Percentiles rank a stretch among this genome's conserved stretches.
phyloP scores from a whole-genome alignment of 2,888 invertebrate genomes.

The Antheraea yamamai region DNA sequence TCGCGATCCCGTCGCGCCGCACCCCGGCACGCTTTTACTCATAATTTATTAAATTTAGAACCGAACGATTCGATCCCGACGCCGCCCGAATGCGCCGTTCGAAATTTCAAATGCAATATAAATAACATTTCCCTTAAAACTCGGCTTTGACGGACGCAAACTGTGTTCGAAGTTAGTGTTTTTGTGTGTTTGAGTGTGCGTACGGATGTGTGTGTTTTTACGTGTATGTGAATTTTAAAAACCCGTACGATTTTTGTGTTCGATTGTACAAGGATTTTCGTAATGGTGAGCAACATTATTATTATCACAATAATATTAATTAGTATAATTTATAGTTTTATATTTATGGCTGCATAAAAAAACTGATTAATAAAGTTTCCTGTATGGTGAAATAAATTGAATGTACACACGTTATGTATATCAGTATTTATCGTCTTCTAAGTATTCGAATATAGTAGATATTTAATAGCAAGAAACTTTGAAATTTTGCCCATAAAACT shows the following conservation, averaged over 20 bases:
- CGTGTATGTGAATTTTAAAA: constrained; percentile 49
- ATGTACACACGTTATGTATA: no score
- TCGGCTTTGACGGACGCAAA: constrained; percentile 21
- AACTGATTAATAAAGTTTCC: no score
- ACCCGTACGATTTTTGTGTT: constrained; percentile 41
- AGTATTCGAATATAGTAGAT: neutral
- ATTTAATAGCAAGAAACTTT: neutral
- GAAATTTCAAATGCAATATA: constrained; percentile 12
- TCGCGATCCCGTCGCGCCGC: constrained; percentile 58
- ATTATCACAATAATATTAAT: neutral
- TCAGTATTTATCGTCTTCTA: neutral
- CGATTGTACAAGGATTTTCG: constrained; percentile 53
- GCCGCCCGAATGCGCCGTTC: constrained; percentile 7
- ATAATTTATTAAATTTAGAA: constrained; percentile 20
- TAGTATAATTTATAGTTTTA: neutral
- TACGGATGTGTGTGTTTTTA: constrained; percentile 51
- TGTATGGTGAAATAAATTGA: no score
- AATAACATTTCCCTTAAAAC: neutral
- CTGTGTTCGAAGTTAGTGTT: constrained; percentile 48
- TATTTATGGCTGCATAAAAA: neutral
- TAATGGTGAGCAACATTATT: constrained; percentile 55
- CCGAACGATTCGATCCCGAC: constrained; percentile 17
- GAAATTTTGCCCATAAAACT: neutral
- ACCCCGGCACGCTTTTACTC: constrained; percentile 20
- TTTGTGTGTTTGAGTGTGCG: constrained; percentile 46